phyloP scores from a whole-genome alignment of 2,113 vertebrate genomes.

The Actenoides hombroni region DNA sequence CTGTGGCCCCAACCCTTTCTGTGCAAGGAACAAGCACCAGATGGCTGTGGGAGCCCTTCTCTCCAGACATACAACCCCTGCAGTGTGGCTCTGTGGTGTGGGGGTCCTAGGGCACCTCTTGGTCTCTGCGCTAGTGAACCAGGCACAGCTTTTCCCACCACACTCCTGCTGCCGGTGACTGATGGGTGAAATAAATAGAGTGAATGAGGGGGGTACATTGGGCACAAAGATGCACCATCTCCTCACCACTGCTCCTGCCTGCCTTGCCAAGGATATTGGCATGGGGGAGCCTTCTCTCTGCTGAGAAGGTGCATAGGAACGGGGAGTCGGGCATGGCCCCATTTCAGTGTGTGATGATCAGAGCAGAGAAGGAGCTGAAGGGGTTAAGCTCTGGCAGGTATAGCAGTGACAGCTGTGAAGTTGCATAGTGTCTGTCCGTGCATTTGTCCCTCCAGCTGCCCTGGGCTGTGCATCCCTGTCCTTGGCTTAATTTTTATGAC shows the following conservation, averaged over 20 bases:
- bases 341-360: not conserved
- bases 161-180: rapidly evolving
- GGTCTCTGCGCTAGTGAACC: not conserved
- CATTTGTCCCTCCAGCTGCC: not conserved
- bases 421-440: rapidly evolving
- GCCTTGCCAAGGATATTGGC: not conserved
- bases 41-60: not conserved
- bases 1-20: too few relatives aligned
- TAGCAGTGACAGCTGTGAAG: not conserved
- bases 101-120: not conserved
- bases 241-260: rapidly evolving
- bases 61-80: not conserved
- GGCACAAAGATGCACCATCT: not conserved
- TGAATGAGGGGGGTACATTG: not conserved
- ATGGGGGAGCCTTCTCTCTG: not conserved
- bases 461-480: rapidly evolving
- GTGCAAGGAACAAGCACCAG: not conserved
- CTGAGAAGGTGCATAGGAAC: not conserved
- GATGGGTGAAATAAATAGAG: not conserved
- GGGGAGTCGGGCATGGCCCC: not conserved
- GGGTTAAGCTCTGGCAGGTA: not conserved
- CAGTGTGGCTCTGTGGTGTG: rapidly evolving
- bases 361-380: not conserved
- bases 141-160: not conserved
- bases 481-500: not conserved